A percentile compares a stretch with the other conserved stretches of the same genome.
These are phyloP conservation scores for Protophormia terraenovae DNA, from an alignment of 2,888 invertebrate genomes.

Conservation along the genomic window DNA sequence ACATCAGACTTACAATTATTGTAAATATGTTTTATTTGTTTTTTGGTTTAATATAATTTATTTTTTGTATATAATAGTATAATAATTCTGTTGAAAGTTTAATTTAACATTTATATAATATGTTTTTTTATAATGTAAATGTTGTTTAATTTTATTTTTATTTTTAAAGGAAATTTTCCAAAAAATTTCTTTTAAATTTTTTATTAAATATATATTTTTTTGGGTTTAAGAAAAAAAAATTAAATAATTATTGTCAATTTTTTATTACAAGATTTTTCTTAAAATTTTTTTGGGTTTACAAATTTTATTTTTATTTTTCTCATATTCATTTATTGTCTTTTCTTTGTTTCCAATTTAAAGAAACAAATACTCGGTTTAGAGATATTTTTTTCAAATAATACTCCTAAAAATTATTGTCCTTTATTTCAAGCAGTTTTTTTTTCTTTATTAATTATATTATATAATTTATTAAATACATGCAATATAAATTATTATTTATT, in stretches of 20 bases:
- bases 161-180: neutral
- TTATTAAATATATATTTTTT: neutral
- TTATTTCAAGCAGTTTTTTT: conserved; percentile 62
- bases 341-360: conserved; percentile 47
- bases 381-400: conserved; percentile 41
- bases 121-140: conserved; percentile 27
- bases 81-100: conserved; percentile 34
- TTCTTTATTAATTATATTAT: neutral
- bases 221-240: conserved; percentile 36
- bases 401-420: conserved; percentile 66
- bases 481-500: conserved; percentile 54
- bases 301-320: conserved; percentile 20
- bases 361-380: conserved; percentile 53
- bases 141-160: too few relatives aligned
- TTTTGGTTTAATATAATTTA: conserved; percentile 12
- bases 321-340: conserved; percentile 35
- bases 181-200: conserved; percentile 6
- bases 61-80: conserved; percentile 57
- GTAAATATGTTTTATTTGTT: conserved; percentile 53
- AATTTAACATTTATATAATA: conserved; percentile 49
- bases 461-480: conserved; percentile 38
- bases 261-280: conserved; percentile 57
- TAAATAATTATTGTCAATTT: conserved; percentile 54
- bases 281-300: conserved; percentile 44
- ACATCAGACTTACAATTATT: conserved; percentile 79